phyloP scores from a whole-genome alignment of 92 coral and sea anemone species.

The Siderastrea radians region DNA sequence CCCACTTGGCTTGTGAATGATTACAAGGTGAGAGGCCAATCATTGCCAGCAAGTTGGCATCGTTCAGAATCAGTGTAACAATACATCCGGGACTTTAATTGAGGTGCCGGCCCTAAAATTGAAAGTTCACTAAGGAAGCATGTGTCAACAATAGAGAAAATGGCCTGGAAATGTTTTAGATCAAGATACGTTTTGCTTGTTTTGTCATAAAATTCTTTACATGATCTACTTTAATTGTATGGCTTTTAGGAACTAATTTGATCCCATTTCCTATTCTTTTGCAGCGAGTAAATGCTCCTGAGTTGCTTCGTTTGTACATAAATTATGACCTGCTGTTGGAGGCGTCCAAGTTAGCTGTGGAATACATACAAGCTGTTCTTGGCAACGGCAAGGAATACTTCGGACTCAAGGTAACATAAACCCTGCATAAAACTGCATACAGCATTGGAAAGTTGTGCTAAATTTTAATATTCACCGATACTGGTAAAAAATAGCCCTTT shows the following conservation, averaged over 20 bases:
- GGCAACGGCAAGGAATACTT: constrained; percentile 97
- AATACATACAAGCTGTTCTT: constrained; percentile 90
- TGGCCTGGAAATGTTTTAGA: no score
- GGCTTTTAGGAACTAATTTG: not conserved
- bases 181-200: no score
- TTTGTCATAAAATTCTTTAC: no score
- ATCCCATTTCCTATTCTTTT: not conserved
- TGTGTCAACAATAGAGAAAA: no score
- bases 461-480: no score
- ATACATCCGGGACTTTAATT: no score
- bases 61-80: no score
- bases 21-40: constrained; percentile 76
- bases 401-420: constrained; percentile 81
- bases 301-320: constrained; percentile 85
- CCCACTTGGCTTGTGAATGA: constrained; percentile 96
- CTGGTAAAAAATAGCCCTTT: no score
- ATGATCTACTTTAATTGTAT: no score
- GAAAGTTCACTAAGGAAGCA: no score
- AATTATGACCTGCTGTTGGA: constrained; percentile 91
- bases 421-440: not conserved
- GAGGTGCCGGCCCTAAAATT: no score
- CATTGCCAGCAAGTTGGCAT: not conserved
- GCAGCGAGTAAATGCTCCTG: constrained; percentile 88
- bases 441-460: no score
- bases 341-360: constrained; percentile 84